Base-by-base conservation (phyloP, 2,888 invertebrate species). In the Dryobota labecula region DNA sequence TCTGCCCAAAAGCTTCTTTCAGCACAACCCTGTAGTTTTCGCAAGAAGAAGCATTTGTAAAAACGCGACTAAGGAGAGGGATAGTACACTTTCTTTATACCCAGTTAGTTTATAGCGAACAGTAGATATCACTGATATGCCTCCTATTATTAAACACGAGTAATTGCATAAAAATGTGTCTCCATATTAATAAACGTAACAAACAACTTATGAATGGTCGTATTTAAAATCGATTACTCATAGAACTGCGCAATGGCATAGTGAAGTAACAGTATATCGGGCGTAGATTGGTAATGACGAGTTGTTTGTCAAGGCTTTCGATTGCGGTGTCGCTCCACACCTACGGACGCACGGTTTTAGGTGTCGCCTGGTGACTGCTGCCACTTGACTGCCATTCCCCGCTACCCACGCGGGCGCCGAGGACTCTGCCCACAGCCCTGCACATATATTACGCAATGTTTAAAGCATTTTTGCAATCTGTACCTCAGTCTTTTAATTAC, bases 341-440 rank as follows among this genome's bases (percentile, higher is more conserved):
- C 95, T 89, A 95, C 91, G 87, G 87, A 78, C 78, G 84, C 84
- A 77, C 82, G 84, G 86, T 86, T 89, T 87, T 90, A 86, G 85
- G 89, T 89, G 89, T 90, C 88, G 88, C 90, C 85, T 85, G 89
- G 85, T 83, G 86, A 83, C 78, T 90, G 88, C 85, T 80, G 84
- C 84, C 87, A 86, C 86, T 90, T 86, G 86, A 85, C 76, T 88
- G 87, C 89, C 89, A 84, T 86, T 89, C 88, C 84, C 88, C 82
- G 75, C 90, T 62, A 73, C 95, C 94, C 90, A 94, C 94, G 87
- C 93, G 83, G 87, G 85, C 87, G 83, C 87, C 86, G 91, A 93
- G 93, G 92, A 91, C 92, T 90, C 93, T 86, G 85, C 94, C 93
- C 92, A 94, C 93, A 87, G 82, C 70, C 80, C 80, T 80, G 68